Evolutionary conservation across 2,888 invertebrate genomes (phyloP).

Genomic region (Lasioglossum pauxillum): DNA sequence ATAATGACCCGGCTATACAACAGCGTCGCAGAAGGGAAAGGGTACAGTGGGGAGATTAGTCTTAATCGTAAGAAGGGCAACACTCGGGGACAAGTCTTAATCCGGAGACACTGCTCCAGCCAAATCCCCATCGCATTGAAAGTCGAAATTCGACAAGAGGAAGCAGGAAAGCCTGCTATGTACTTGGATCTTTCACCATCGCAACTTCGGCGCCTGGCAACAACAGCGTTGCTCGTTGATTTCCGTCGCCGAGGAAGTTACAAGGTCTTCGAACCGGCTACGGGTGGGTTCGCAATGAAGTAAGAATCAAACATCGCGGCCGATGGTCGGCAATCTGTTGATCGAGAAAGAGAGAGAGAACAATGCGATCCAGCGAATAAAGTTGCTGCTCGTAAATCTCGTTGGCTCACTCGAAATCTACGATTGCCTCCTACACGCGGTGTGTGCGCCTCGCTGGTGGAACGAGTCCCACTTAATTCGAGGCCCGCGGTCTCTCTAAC

Average conservation of each 20-base stretch:
- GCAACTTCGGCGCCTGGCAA: neutral
- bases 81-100: too few relatives aligned
- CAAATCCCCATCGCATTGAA: too few relatives aligned
- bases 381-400: constrained; percentile 28
- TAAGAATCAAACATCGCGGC: neutral
- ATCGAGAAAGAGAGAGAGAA: neutral
- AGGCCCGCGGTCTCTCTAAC: constrained; percentile 36
- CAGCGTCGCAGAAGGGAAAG: too few relatives aligned
- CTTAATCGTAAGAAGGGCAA: too few relatives aligned
- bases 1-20: too few relatives aligned
- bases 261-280: neutral
- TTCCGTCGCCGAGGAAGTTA: neutral
- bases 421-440: constrained; percentile 34
- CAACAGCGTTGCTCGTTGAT: neutral
- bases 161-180: too few relatives aligned
- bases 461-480: constrained; percentile 49
- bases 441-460: constrained; percentile 13
- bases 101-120: too few relatives aligned
- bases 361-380: constrained; percentile 12
- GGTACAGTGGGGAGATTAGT: too few relatives aligned
- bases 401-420: constrained; percentile 32
- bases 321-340: constrained; percentile 1
- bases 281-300: neutral
- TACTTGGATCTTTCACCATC: neutral
- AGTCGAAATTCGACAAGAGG: too few relatives aligned